Conservation (phyloP, 2,113 vertebrate genomes). For the Pristiophorus japonicus region DNA sequence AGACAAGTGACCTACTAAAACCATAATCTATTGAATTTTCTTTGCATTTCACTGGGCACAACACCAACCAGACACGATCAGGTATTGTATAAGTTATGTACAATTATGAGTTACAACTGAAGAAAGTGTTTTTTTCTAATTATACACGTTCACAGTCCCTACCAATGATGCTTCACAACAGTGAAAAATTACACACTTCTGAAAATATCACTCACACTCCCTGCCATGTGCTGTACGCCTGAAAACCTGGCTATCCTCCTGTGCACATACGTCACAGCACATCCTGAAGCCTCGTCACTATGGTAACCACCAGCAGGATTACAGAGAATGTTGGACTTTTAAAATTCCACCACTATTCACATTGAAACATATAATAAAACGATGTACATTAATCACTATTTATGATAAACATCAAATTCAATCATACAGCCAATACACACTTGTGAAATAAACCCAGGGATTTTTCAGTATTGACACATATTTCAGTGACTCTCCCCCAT, state of each 20-base stretch:
- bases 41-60: background rate
- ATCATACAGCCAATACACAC: background rate
- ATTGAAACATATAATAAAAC: background rate
- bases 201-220: background rate
- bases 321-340: background rate
- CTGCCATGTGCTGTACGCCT: background rate
- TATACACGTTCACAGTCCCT: background rate
- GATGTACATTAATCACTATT: background rate
- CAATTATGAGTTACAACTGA: background rate
- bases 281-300: background rate
- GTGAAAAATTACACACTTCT: background rate
- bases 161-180: background rate
- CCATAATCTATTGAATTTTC: background rate
- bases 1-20: background rate
- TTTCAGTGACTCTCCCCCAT: background rate
- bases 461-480: background rate
- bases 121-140: background rate
- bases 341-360: background rate
- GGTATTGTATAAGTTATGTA: background rate
- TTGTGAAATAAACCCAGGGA: background rate
- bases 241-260: background rate
- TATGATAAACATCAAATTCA: background rate
- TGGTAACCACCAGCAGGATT: conserved; percentile 20
- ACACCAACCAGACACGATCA: background rate
- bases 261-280: background rate